These are phyloP conservation scores for Madoqua kirkii DNA, from an alignment of 2,113 vertebrate species.

Conservation along the genomic window DNA sequence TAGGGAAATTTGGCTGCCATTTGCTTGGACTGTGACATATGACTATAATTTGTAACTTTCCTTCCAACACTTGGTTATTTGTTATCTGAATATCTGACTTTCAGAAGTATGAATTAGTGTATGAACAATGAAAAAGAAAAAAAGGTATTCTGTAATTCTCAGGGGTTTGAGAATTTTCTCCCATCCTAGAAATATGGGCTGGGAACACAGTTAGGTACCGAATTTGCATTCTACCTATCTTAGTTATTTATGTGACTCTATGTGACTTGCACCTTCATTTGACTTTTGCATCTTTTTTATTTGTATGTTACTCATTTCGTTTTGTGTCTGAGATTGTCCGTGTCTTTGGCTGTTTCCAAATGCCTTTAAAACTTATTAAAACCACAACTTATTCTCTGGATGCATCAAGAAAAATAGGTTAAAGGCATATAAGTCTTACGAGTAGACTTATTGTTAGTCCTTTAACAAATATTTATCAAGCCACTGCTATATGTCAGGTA, in stretches of 20 bases:
- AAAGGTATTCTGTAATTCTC: constrained; percentile 45
- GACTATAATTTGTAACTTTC: constrained; percentile 72
- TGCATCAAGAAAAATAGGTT: constrained; percentile 22
- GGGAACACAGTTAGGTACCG: background rate
- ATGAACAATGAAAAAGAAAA: constrained; percentile 5
- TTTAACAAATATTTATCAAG: constrained; percentile 23
- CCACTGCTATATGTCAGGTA: background rate
- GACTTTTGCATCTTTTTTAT: constrained; percentile 35
- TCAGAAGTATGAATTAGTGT: constrained; percentile 60
- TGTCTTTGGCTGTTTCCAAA: constrained; percentile 1
- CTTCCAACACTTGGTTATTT: constrained; percentile 63
- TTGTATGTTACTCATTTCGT: constrained; percentile 16
- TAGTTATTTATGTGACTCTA: constrained; percentile 19
- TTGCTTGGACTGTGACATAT: constrained; percentile 71
- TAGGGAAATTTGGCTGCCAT: constrained; percentile 65
- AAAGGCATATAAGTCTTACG: background rate
- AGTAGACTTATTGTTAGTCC: background rate
- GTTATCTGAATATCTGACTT: constrained; percentile 66
- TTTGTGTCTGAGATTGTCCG: background rate
- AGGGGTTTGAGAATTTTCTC: background rate
- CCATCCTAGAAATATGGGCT: constrained; percentile 46
- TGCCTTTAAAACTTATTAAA: constrained; percentile 38
- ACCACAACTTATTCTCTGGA: constrained; percentile 1
- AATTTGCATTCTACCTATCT: constrained; percentile 29
- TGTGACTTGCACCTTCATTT: constrained; percentile 48